Conservation (phyloP, 1,140 invertebrate genomes). For the Drosophila suzukii region DNA sequence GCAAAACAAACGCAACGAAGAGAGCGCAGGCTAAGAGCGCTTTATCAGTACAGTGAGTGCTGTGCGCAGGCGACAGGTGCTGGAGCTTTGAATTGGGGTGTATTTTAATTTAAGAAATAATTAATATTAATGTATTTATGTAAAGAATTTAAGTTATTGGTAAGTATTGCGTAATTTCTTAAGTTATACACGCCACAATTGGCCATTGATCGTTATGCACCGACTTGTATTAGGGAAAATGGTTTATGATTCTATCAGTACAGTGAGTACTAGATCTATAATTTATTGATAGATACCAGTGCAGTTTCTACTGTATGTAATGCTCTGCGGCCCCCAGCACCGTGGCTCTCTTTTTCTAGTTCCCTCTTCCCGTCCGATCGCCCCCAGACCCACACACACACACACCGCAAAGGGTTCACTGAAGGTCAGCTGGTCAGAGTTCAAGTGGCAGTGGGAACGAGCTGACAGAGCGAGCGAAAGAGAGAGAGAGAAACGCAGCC, state of each 20-base stretch:
- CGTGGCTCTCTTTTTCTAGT: slow-evolving; percentile 7
- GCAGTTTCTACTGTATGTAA: slow-evolving; percentile 23
- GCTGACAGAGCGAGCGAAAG: slow-evolving; percentile 23
- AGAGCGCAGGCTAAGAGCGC: slow-evolving; percentile 35
- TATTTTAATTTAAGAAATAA: no score
- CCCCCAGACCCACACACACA: slow-evolving; percentile 18
- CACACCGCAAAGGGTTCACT: slow-evolving; percentile 69
- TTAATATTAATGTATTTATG: not conserved
- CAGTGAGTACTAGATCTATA: not conserved
- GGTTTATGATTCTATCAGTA: slow-evolving; percentile 3
- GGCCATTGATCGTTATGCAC: no score
- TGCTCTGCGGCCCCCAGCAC: slow-evolving; percentile 3
- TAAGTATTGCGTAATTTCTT: not conserved
- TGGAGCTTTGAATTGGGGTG: not conserved
- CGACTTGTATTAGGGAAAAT: not conserved
- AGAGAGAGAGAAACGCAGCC: slow-evolving; percentile 17
- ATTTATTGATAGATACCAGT: not conserved
- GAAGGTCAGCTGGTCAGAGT: slow-evolving; percentile 83
- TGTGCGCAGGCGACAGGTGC: slow-evolving; percentile 7
- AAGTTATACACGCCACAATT: no score
- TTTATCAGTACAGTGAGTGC: slow-evolving; percentile 40
- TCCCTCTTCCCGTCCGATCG: slow-evolving; percentile 13
- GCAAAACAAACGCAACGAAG: slow-evolving; percentile 51
- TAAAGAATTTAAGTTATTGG: not conserved
- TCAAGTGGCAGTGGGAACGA: slow-evolving; percentile 63